A percentile compares a stretch with the other conserved stretches of the same genome.
These are phyloP conservation scores for Hipposideros armiger DNA, from an alignment of 2,113 vertebrate species.

Conservation along the genomic window DNA sequence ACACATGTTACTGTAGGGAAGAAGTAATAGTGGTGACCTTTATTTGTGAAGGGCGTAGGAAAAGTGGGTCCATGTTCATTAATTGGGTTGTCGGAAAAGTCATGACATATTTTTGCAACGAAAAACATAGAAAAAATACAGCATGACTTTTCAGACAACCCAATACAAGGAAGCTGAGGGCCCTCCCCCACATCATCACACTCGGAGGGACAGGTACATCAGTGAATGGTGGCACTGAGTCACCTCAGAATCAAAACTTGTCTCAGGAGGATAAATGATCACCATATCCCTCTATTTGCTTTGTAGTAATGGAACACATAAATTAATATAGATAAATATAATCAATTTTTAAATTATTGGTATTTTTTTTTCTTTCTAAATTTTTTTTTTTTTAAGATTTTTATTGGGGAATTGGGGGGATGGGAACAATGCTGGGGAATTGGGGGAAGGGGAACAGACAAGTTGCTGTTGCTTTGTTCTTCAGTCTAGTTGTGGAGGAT, in stretches of 20 bases:
- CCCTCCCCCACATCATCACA: too few relatives aligned
- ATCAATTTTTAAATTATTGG: not conserved
- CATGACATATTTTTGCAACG: too few relatives aligned
- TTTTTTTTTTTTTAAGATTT: too few relatives aligned
- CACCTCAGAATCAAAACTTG: not conserved
- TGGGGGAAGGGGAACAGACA: too few relatives aligned
- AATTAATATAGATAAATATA: not conserved
- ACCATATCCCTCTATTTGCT: not conserved
- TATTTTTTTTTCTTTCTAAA: not conserved
- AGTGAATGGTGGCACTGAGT: not conserved
- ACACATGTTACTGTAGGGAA: not conserved
- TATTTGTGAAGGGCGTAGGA: not conserved
- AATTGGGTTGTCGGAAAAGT: too few relatives aligned
- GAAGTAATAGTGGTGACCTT: not conserved
- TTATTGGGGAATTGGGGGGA: too few relatives aligned
- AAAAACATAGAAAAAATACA: too few relatives aligned
- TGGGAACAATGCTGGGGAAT: too few relatives aligned
- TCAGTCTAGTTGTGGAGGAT: too few relatives aligned
- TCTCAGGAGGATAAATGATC: not conserved
- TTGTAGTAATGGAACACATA: not conserved
- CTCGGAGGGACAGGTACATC: rapidly evolving
- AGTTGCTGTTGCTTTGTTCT: too few relatives aligned
- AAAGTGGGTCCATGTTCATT: rapidly evolving
- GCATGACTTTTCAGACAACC: too few relatives aligned
- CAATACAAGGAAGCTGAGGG: too few relatives aligned